Evolutionary conservation across 2,888 invertebrate species (phyloP).

Genomic region (Caradrina clavipalpis): DNA sequence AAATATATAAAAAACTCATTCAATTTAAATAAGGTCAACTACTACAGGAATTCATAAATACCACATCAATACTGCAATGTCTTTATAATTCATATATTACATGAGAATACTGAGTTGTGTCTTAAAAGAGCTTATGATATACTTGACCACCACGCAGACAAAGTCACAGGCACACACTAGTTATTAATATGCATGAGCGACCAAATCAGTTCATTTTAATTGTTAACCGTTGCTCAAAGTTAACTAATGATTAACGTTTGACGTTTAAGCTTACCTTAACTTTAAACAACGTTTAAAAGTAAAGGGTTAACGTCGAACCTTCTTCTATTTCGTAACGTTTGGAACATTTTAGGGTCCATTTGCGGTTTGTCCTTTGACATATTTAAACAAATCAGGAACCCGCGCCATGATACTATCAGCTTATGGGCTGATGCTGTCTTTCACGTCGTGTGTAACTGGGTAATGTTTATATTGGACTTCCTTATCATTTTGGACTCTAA

Average conservation of each 20-base stretch:
- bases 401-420: conserved; percentile 10
- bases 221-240: neutral
- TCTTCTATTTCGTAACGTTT: conserved; percentile 25
- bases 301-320: conserved; percentile 8
- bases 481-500: neutral
- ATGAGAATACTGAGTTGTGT: too few species aligned
- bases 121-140: too few species aligned
- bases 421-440: conserved; percentile 16
- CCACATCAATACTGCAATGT: too few species aligned
- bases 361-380: conserved; percentile 39
- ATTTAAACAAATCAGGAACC: conserved; percentile 37
- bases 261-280: neutral
- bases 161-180: too few species aligned
- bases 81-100: too few species aligned
- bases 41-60: too few species aligned
- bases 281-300: neutral
- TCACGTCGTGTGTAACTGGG: neutral
- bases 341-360: conserved; percentile 25
- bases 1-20: too few species aligned
- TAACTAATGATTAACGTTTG: neutral
- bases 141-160: too few species aligned
- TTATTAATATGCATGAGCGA: too few species aligned
- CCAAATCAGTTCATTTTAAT: too few species aligned
- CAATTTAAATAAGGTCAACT: too few species aligned
- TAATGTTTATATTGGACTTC: neutral